Base-by-base conservation (phyloP, 2,113 vertebrate species). In the Gymnocephalus cernua region DNA sequence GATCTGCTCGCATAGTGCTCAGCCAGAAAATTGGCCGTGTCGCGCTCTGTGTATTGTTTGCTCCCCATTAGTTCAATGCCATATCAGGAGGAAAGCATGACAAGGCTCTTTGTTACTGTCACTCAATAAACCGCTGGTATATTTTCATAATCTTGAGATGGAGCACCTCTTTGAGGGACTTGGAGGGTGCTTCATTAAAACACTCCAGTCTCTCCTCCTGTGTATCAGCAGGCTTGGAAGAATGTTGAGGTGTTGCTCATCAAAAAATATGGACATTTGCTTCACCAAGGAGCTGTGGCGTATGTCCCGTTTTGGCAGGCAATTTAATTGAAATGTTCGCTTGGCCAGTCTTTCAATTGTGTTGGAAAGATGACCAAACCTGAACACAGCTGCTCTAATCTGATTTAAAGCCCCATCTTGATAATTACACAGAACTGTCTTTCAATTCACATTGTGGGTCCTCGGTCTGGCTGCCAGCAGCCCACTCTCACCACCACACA, bases 311-410 rank as follows among this genome's bases (percentile, higher is more conserved):
- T 74, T 48, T 45, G 13, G 41, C 56, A 41, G 44, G 62, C 79
- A 74, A 71, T 85, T 91, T 71, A 64, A 87, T 90, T 82, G 84
- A 86, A 80, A 82, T 66, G 76, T 84, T 75, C 58, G 3, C 14
- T 63, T 47, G 21, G 65, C 51, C 35, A 59, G 44, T 58, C 73
- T 74, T 74, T 76, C 51, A 66, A 38, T 66, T 71, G 35, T 63
- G 73, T 54, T 75, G 68, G 64, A 86, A 84, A 77, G 57, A 86
- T 71, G 61, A 67, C 67, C 68, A 21, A 74, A 86, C 79, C 80
- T 62, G 69, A 48, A 44, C 71, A 50, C 69, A 66, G 32, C 38
- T 5, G 48, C 62, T 72, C 70, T 84, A 69, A 86, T 86, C 64
- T 67, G 71, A 87, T 82, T 82, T 76, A 77, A 82, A 85, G 70